phyloP scores from a whole-genome alignment of 2,113 vertebrate species.

The Hippocampus guttulatus region DNA sequence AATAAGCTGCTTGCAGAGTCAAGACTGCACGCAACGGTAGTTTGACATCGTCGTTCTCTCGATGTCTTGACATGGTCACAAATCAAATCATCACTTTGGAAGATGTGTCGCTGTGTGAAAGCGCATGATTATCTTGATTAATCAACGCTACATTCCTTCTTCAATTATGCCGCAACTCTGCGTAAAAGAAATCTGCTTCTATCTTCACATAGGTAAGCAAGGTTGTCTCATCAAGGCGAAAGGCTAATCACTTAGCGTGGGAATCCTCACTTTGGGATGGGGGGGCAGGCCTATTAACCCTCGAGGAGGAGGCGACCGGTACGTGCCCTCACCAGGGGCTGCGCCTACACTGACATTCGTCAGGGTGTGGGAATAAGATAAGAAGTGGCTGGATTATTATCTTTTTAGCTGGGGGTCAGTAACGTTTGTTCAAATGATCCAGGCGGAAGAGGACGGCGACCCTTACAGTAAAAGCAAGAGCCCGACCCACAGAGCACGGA shows the following conservation, averaged over 20 bases:
- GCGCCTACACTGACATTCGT: conserved; percentile 95
- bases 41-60: no score
- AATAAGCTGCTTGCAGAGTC: no score
- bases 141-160: background rate
- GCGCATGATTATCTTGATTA: no score
- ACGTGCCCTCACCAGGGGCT: conserved; percentile 76
- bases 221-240: conserved; percentile 58
- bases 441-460: background rate
- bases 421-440: background rate
- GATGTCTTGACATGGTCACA: no score
- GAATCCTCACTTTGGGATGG: conserved; percentile 65
- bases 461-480: conserved; percentile 18
- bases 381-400: conserved; percentile 85
- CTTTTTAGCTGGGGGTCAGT: conserved; percentile 72
- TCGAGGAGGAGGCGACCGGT: conserved; percentile 68
- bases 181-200: conserved; percentile 8
- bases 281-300: conserved; percentile 71
- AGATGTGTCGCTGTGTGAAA: no score
- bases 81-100: no score
- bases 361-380: conserved; percentile 93
- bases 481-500: conserved; percentile 19
- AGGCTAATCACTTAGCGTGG: conserved; percentile 55
- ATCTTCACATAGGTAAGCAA: conserved; percentile 39
- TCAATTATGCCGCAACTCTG: background rate
- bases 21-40: no score